Conservation (phyloP, 2,888 invertebrate genomes). For the Temnothorax unifasciatus region DNA sequence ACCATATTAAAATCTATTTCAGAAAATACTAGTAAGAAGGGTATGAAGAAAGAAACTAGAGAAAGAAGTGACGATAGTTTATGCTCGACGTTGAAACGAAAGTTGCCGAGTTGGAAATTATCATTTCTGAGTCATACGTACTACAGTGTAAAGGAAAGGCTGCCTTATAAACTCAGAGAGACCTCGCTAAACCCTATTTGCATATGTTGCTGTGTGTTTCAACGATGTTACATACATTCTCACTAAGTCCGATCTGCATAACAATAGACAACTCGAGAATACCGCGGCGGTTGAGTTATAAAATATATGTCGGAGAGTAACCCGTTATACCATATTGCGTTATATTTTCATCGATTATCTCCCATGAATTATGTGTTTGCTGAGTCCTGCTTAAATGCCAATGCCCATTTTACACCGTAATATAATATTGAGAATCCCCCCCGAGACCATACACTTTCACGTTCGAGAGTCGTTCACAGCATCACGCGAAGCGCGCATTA, state of each 20-base stretch:
- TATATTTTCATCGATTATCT: conserved; percentile 25
- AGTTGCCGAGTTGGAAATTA: conserved; percentile 43
- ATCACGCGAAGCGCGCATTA: conserved; percentile 55
- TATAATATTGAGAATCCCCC: not conserved
- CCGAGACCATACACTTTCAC: conserved; percentile 31
- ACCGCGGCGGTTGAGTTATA: conserved; percentile 6
- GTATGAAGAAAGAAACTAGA: not conserved
- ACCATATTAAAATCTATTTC: not conserved
- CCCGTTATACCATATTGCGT: not conserved
- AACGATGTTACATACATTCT: conserved; percentile 41
- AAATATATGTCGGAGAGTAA: conserved; percentile 27
- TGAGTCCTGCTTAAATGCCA: not conserved
- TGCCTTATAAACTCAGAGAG: conserved; percentile 30
- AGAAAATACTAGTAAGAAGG: not conserved
- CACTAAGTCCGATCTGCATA: conserved; percentile 45
- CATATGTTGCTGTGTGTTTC: conserved; percentile 40
- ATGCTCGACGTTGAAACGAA: conserved; percentile 13
- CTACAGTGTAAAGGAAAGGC: conserved; percentile 35
- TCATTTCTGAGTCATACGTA: conserved; percentile 48
- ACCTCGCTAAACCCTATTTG: conserved; percentile 40
- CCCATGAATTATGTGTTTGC: not conserved
- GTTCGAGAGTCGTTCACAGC: conserved; percentile 37
- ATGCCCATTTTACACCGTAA: not conserved
- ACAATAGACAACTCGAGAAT: conserved; percentile 38
- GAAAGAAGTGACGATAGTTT: not conserved